Conservation (phyloP, 2,888 invertebrate species). For the Cryptus viduatorius region DNA sequence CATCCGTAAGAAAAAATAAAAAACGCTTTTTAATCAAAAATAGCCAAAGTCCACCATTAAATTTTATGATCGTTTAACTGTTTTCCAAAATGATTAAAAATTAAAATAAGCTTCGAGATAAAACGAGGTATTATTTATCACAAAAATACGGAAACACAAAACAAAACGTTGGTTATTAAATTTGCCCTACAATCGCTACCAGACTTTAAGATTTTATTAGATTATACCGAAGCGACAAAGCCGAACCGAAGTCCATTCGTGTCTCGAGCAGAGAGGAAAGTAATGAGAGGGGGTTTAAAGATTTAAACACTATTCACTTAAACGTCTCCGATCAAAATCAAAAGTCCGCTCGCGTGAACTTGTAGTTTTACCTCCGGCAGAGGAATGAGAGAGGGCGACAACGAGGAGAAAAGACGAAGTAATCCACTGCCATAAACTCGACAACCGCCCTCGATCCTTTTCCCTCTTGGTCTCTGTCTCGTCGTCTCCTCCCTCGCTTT, state of each 20-base stretch:
- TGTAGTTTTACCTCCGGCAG: conserved; percentile 20
- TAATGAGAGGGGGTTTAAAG: neutral
- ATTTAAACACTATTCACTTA: conserved; percentile 22
- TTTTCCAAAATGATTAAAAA: too few relatives aligned
- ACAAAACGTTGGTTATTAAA: conserved; percentile 1
- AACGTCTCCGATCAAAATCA: conserved; percentile 55
- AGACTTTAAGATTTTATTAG: neutral
- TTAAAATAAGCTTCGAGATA: too few relatives aligned
- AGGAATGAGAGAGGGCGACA: conserved; percentile 24
- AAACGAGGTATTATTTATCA: too few relatives aligned
- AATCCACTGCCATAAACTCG: conserved; percentile 65
- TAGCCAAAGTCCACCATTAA: too few relatives aligned
- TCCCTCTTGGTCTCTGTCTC: conserved; percentile 22
- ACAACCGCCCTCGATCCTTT: conserved; percentile 57
- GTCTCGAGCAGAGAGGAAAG: neutral
- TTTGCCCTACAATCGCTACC: neutral
- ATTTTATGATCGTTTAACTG: too few relatives aligned
- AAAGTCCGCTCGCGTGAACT: conserved; percentile 43
- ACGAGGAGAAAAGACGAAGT: conserved; percentile 54
- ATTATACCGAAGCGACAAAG: neutral
- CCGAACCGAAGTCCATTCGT: too few relatives aligned
- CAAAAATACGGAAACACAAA: too few relatives aligned
- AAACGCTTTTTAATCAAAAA: too few relatives aligned
- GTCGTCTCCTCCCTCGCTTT: conserved; percentile 17
- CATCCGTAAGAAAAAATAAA: too few relatives aligned